Percentiles rank a stretch among this genome's conserved stretches.
Evolutionary conservation across 2,888 invertebrate species (phyloP).

Genomic region (Agelastica alni): DNA sequence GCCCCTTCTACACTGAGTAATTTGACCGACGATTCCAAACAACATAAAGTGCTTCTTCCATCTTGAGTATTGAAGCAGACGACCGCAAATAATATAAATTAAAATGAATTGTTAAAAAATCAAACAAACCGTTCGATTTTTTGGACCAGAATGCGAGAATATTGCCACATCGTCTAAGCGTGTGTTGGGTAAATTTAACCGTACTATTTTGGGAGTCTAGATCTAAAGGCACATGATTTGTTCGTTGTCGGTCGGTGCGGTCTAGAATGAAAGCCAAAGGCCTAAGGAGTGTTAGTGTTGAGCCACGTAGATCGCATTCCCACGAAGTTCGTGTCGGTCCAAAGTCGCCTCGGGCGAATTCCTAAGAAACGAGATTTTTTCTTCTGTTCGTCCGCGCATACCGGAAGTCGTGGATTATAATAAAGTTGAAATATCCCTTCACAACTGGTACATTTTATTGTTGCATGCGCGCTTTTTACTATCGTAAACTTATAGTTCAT

Average conservation of each 20-base stretch:
- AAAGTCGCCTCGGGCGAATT: constrained; percentile 34
- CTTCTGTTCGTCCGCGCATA: constrained; percentile 27
- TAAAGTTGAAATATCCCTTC: constrained; percentile 22
- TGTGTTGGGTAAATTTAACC: too few relatives aligned
- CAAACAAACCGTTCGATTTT: too few relatives aligned
- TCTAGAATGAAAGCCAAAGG: constrained; percentile 25
- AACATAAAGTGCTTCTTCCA: too few relatives aligned
- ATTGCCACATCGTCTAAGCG: too few relatives aligned
- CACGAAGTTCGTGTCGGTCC: constrained; percentile 35
- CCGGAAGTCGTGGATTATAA: constrained; percentile 36
- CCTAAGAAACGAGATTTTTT: constrained; percentile 32
- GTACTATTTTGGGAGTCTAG: too few relatives aligned
- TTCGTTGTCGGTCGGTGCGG: constrained; percentile 19
- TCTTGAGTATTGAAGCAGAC: too few relatives aligned
- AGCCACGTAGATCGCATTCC: constrained; percentile 29
- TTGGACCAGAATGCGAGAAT: too few relatives aligned
- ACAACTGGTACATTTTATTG: constrained; percentile 1
- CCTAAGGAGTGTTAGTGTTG: constrained; percentile 28
- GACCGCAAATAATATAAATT: too few relatives aligned
- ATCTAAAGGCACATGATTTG: constrained; percentile 6
- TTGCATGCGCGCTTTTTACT: neutral
- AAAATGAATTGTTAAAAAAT: too few relatives aligned
- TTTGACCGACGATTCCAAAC: too few relatives aligned
- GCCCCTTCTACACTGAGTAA: too few relatives aligned
- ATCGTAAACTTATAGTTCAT: constrained; percentile 17